Base-by-base conservation (phyloP, 2,797 vertebrate species). In the Eospalax fontanierii region DNA sequence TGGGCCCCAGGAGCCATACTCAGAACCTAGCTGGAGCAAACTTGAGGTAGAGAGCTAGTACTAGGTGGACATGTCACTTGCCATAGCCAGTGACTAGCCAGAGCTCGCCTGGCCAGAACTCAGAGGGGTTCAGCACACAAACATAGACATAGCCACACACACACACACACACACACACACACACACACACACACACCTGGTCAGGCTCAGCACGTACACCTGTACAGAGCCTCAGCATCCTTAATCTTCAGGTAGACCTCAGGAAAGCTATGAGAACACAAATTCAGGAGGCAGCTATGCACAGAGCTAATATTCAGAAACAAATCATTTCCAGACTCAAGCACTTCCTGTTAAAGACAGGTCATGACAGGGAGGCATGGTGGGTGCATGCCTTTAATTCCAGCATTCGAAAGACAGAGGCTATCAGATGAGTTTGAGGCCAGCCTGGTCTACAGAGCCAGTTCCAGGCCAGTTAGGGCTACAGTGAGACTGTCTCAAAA, bases 281-380 rank as follows among this genome's bases (percentile, higher is more conserved):
- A 38, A 3, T 14, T 24, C 43, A 14, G 18, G 40, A 43, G 30
- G 57, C 7, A 1, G 70, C 63, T 1, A 15, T 16, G 18, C 28
- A 12, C 35, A 59, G 18, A 40, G 61, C 6, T 24, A 26, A 14
- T 0, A 6, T 10, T 38, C 11, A 2, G 73, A 71, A n/a, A 38
- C 26, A 59, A 66, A 18, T 4, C 2, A 30, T 6, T 50, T 65
- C 46, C 61, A n/a, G 6, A 11, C 19, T 15, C 38, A 30, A 33
- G 40, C 35, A 3, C 35, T 59, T 46, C 54, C 33, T 11, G 46
- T 15, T 4, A 9, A n/a, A 61, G 35, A 10, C 38, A 35, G 6
- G 9, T 0, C n/a, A 7, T 0, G 6, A 19, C 46, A 50, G 46
- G 6, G 6, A 11, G 11, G 46, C 11, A 11, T 50, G 46, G 46